Evolutionary conservation across 1,140 invertebrate species (phyloP).

Genomic region (Eueides isabella): DNA sequence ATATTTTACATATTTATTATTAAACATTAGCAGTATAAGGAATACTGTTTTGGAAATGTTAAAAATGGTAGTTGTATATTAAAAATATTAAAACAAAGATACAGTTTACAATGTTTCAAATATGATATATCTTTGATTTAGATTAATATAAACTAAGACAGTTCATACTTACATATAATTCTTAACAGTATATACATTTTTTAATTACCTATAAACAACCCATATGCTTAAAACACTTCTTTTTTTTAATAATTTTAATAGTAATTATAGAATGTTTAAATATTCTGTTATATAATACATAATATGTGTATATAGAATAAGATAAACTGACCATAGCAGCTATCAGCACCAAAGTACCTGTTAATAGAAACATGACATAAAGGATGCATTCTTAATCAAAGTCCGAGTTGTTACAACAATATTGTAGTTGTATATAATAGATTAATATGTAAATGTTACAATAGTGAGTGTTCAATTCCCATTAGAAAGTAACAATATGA

Average conservation of each 20-base stretch:
- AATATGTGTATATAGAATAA: background rate
- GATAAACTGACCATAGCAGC: background rate
- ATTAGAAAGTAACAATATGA: no score
- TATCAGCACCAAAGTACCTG: background rate
- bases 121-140: background rate
- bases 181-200: background rate
- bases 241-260: no score
- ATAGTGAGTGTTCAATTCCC: no score
- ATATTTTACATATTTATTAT: background rate
- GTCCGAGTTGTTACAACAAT: background rate
- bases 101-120: background rate
- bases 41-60: no score
- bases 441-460: no score
- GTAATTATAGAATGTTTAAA: background rate
- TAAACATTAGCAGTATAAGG: no score
- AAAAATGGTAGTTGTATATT: no score
- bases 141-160: background rate
- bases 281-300: no score
- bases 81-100: background rate
- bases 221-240: no score
- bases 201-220: no score
- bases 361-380: constrained; percentile 9
- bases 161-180: no score
- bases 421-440: no score
- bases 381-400: constrained; percentile 2